A percentile compares a stretch with the other conserved stretches of the same genome.
Evolutionary conservation across 2,797 vertebrate species (phyloP).

Genomic region (Pseudocheirus occidentalis): DNA sequence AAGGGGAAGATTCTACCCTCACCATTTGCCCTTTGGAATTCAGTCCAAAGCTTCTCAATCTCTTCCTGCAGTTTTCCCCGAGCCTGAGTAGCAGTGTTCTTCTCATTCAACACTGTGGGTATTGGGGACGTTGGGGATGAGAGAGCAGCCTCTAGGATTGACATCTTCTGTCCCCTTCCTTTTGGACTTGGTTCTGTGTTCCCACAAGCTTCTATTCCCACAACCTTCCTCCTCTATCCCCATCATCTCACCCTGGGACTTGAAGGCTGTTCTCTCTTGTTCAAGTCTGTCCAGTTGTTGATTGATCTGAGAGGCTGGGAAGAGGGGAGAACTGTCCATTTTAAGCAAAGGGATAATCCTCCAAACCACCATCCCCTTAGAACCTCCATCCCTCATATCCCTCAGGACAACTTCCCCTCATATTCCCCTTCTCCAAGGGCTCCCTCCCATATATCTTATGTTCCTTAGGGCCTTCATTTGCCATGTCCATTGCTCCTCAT

Average conservation of each 20-base stretch:
- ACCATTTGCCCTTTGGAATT: constrained; percentile 6
- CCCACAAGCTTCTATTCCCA: not conserved
- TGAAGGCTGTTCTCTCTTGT: constrained; percentile 45
- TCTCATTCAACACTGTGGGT: constrained; percentile 64
- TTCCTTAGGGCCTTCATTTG: not conserved
- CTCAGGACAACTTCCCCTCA: not conserved
- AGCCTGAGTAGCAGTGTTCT: not conserved
- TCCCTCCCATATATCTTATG: not conserved
- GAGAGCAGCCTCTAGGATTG: not conserved
- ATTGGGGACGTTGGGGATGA: not conserved
- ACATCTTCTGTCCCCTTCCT: not conserved
- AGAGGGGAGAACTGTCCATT: not conserved
- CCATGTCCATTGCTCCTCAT: not conserved
- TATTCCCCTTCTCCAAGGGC: not conserved
- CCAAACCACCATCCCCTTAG: not conserved
- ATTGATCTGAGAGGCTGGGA: constrained; percentile 68
- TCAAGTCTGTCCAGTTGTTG: constrained; percentile 58
- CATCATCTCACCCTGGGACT: constrained; percentile 60
- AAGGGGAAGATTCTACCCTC: not conserved
- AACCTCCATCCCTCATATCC: not conserved
- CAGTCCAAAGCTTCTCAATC: constrained; percentile 58
- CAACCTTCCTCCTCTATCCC: not conserved
- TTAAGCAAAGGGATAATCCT: not conserved
- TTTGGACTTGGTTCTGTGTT: constrained; percentile 17
- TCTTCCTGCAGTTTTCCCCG: constrained; percentile 60